Evolutionary conservation across 1,140 invertebrate genomes (phyloP).

Genomic region (Bombus fervidus): DNA sequence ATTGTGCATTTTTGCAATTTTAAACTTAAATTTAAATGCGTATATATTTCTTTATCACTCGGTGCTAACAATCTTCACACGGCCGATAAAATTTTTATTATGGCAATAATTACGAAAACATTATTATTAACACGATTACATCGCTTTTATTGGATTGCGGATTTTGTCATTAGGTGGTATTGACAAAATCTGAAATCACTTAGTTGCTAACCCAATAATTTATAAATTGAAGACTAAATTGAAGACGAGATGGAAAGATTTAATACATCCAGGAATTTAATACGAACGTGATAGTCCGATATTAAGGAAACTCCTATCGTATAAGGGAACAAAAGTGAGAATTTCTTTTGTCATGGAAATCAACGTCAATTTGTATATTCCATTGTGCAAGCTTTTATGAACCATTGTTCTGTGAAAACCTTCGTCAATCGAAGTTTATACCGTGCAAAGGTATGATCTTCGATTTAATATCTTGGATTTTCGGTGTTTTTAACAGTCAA

Average conservation of each 20-base stretch:
- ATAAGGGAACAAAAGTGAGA: background rate
- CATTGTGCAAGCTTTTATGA: background rate
- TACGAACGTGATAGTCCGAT: no score
- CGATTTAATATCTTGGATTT: background rate
- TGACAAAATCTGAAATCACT: no score
- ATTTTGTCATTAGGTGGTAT: no score
- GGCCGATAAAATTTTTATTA: no score
- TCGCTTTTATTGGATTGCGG: no score
- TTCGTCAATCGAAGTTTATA: background rate
- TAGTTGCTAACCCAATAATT: no score
- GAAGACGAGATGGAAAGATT: background rate
- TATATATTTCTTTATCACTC: background rate
- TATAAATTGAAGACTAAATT: background rate
- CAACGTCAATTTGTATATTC: background rate
- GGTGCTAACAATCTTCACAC: background rate
- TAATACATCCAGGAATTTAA: no score
- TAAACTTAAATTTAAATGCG: no score
- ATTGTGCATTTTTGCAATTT: background rate
- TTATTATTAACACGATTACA: no score
- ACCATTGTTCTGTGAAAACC: background rate
- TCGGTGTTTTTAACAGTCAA: background rate
- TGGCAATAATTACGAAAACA: no score
- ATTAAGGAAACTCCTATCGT: background rate
- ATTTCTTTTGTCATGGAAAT: background rate
- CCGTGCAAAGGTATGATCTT: background rate